phyloP scores from a whole-genome alignment of 2,113 vertebrate species.

The Centropus bengalensis region DNA sequence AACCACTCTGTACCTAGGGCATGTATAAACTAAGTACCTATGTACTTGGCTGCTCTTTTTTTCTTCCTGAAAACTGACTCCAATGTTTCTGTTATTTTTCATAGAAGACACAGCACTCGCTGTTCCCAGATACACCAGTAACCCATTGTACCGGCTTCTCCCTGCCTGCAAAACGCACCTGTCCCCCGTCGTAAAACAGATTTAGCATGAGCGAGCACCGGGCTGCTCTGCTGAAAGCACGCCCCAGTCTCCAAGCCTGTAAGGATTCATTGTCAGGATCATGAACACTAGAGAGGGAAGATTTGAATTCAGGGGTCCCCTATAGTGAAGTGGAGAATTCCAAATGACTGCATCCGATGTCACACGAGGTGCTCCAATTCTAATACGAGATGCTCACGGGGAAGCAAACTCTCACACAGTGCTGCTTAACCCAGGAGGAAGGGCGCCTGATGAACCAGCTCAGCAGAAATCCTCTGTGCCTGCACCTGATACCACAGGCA shows the following conservation, averaged over 20 bases:
- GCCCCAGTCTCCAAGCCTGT: not conserved
- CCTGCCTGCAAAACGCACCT: slow-evolving; percentile 10
- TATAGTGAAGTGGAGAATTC: not conserved
- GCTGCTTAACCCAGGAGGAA: not conserved
- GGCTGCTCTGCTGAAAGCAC: not conserved
- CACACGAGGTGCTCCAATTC: not conserved
- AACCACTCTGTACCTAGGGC: not conserved
- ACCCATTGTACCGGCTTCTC: not conserved
- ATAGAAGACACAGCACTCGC: not conserved
- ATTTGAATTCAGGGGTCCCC: not conserved
- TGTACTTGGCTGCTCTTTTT: not conserved
- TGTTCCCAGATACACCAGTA: not conserved
- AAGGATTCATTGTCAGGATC: not conserved
- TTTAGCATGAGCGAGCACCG: not conserved
- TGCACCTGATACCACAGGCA: slow-evolving; percentile 31
- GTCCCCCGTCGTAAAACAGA: not conserved
- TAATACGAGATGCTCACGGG: not conserved
- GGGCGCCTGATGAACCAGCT: not conserved
- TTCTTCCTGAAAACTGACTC: not conserved
- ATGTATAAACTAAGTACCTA: not conserved
- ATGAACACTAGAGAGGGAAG: not conserved
- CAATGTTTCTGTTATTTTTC: not conserved
- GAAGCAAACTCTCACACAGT: not conserved
- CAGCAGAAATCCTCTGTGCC: slow-evolving; percentile 9
- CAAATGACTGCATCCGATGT: not conserved